Base-by-base conservation (phyloP, 2,113 vertebrate species). In the Thermophis baileyi region DNA sequence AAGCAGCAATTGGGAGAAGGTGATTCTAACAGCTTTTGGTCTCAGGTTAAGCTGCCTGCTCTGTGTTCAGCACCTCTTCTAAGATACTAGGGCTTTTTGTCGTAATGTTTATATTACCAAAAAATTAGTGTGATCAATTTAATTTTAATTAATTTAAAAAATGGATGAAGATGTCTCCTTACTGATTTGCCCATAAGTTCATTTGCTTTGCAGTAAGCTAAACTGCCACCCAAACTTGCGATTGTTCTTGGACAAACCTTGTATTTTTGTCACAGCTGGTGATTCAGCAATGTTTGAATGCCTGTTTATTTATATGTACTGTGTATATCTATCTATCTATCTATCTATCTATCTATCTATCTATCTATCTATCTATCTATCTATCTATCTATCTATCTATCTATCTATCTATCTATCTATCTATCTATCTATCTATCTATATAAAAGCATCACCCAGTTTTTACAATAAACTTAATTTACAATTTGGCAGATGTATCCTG, bases 401-500 rank as follows among this genome's bases (percentile, higher is more conserved):
- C n/a, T n/a, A n/a, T n/a, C n/a, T n/a, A n/a, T n/a, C n/a, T n/a
- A n/a, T n/a, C n/a, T n/a, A n/a, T n/a, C n/a, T n/a, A n/a, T n/a
- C n/a, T n/a, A n/a, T n/a, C n/a, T n/a, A n/a, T n/a, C n/a, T n/a
- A n/a, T n/a, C n/a, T n/a, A n/a, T n/a, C n/a, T n/a, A n/a, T n/a
- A n/a, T n/a, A n/a, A n/a, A n/a, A 6, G 27, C 49, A 20, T 3
- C 89, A 81, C 60, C 87, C 35, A 50, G 9, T 93, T 94, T 93
- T 81, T 3, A 35, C 86, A 54, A 90, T 47, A 57, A 92, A 20
- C 51, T 16, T 92, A 86, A 51, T 90, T 93, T 12, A 94, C 94
- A 1, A 95, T 94, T 95, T 96, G 54, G 69, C 95, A 97, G 97
- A 74, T 98, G 0, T 97, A 96, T 95, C 95, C 97, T 96, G 95